Evolutionary conservation across 2,113 vertebrate genomes (phyloP), one percentile per base, ranked within the genome.

Genomic region (Rallus limicola): DNA sequence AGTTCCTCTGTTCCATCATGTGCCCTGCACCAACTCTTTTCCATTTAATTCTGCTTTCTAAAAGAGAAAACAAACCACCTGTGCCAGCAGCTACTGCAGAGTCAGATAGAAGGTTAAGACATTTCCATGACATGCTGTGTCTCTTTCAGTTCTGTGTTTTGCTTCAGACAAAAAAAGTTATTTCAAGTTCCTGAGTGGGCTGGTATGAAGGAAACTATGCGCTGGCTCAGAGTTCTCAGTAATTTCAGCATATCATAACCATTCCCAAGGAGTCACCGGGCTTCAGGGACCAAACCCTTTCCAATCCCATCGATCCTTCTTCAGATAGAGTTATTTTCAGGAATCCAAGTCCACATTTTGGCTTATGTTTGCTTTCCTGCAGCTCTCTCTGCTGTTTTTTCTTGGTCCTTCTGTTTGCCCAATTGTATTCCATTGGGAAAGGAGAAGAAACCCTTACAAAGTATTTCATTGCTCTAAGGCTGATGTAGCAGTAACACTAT

Each of bases 171-270:
- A 90, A 95, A 95, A 82, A 81, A 28, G 86, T 96, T 96, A 94
- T 96, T 96, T 96, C 92, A 85, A 88, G 85, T 85, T 40, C 31
- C 63, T 82, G 93, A 95, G 95, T 97, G 85, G 94, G 95, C 63
- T 97, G 91, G 84, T 88, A 94, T 93, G 93, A 94, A 86, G 94
- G 78, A 95, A 96, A 93, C 74, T 96, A 95, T 96, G 95, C 90
- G 78, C 85, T 96, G 94, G 87, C 92, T 95, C 59, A 33, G 67
- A 94, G 89, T 36, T 87, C 78, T 87, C 60, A 62, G 70, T 44
- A 69, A 88, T 95, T 96, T 93, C 91, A 74, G 84, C 60, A 50
- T 82, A 82, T 94, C 84, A 28, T 26, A 80, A 67, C 90, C 90
- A 95, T 97, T 96, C 89, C 74, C 70, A 64, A 82, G 65, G 34